These are phyloP conservation scores for Lycia hirtaria DNA, from an alignment of 2,888 invertebrate species.

Conservation along the genomic window DNA sequence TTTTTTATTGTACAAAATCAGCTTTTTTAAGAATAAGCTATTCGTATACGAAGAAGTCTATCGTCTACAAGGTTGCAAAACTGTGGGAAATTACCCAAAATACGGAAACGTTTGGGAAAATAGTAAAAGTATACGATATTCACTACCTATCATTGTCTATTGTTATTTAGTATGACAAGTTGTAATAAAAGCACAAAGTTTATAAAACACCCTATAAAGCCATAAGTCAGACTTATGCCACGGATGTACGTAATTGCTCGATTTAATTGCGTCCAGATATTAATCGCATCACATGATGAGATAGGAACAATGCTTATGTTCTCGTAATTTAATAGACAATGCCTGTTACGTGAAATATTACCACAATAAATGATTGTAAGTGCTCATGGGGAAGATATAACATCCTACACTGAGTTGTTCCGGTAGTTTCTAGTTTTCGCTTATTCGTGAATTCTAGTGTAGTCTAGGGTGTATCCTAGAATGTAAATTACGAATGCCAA, in stretches of 20 bases:
- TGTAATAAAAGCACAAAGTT: neutral
- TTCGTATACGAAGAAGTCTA: no score
- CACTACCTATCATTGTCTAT: neutral
- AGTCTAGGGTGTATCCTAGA: no score
- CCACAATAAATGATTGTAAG: conserved; percentile 3
- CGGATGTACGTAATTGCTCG: neutral
- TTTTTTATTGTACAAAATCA: no score
- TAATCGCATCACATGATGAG: conserved; percentile 20
- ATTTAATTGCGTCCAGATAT: conserved; percentile 19
- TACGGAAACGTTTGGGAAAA: no score
- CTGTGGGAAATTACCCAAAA: no score
- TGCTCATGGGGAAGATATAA: conserved; percentile 9
- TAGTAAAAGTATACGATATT: no score
- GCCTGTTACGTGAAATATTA: conserved; percentile 16
- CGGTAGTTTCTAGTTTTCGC: neutral
- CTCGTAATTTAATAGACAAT: conserved; percentile 22
- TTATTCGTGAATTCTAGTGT: no score
- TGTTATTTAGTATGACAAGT: neutral
- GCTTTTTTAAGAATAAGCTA: no score
- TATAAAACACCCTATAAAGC: neutral
- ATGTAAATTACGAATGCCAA: no score
- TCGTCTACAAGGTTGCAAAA: no score
- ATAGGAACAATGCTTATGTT: conserved; percentile 21
- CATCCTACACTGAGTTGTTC: neutral
- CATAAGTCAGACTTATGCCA: conserved; percentile 1